phyloP scores from a whole-genome alignment of 2,797 vertebrate genomes.

The Cheracebus regulus region DNA sequence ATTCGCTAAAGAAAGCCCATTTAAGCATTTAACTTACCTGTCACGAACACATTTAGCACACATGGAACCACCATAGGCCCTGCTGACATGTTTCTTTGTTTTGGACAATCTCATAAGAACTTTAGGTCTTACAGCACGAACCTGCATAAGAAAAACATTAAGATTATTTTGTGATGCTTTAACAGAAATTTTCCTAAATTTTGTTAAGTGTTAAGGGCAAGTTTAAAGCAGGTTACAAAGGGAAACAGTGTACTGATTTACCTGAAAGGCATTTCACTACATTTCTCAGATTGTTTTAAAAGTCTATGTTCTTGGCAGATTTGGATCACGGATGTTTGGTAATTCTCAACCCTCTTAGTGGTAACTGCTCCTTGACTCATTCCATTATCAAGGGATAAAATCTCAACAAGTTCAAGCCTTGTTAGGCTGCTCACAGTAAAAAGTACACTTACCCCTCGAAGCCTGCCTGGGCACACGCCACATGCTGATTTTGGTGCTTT shows the following conservation, averaged over 20 bases:
- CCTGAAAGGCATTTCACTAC: neutral
- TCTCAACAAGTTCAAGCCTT: neutral
- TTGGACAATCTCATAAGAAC: slow-evolving; percentile 99
- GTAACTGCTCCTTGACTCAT: neutral
- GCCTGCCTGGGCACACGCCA: slow-evolving; percentile 96
- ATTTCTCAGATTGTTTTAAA: neutral
- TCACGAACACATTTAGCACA: slow-evolving; percentile 98
- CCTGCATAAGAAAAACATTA: slow-evolving; percentile 82
- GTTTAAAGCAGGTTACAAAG: neutral
- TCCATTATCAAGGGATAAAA: neutral
- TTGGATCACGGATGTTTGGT: neutral
- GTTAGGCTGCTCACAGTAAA: neutral
- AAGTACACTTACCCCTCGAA: slow-evolving; percentile 93
- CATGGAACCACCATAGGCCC: slow-evolving; percentile 99
- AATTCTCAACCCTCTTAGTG: neutral
- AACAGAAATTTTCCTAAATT: neutral
- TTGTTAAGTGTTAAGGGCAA: neutral
- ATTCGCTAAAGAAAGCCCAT: neutral
- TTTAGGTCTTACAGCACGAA: slow-evolving; percentile 97
- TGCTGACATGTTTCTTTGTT: slow-evolving; percentile 98
- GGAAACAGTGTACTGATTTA: neutral
- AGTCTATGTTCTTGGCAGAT: neutral
- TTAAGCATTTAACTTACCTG: slow-evolving; percentile 86
- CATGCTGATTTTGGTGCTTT: slow-evolving; percentile 98
- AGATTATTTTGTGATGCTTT: neutral